Percentiles rank a stretch among this genome's conserved stretches.
These are phyloP conservation scores for Orthonyx spaldingii DNA, from an alignment of 2,113 vertebrate genomes.

Conservation along the genomic window DNA sequence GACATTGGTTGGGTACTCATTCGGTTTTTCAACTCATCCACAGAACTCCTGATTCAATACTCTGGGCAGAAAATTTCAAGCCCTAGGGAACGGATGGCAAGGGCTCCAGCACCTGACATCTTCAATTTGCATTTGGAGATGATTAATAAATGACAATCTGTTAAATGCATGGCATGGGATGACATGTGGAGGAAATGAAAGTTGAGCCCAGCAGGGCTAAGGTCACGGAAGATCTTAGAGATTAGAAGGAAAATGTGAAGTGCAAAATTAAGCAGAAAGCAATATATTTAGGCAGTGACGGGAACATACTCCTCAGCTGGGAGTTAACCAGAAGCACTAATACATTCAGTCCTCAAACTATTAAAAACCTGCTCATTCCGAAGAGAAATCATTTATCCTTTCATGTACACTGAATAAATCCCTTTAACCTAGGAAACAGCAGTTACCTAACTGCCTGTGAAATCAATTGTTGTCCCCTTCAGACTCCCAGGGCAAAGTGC, in stretches of 20 bases:
- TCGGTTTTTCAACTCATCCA: not conserved
- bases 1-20: not conserved
- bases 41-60: not conserved
- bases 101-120: not conserved
- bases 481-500: not conserved
- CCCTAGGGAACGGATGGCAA: not conserved
- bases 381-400: not conserved
- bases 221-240: not conserved
- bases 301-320: not conserved
- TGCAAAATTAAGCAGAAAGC: not conserved
- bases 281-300: not conserved
- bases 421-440: not conserved
- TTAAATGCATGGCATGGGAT: not conserved
- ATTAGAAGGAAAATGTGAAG: not conserved
- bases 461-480: not conserved
- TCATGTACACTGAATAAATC: not conserved
- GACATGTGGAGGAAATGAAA: not conserved
- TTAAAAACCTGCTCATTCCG: not conserved
- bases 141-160: constrained; percentile 7
- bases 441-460: not conserved
- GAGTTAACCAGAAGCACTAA: not conserved
- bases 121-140: constrained; percentile 20
- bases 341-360: not conserved
- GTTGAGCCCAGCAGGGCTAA: not conserved
- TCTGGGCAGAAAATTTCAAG: not conserved